Percentiles rank a stretch among this genome's conserved stretches.
Evolutionary conservation across 2,888 invertebrate genomes (phyloP).

Genomic region (Lycaena phlaeas): DNA sequence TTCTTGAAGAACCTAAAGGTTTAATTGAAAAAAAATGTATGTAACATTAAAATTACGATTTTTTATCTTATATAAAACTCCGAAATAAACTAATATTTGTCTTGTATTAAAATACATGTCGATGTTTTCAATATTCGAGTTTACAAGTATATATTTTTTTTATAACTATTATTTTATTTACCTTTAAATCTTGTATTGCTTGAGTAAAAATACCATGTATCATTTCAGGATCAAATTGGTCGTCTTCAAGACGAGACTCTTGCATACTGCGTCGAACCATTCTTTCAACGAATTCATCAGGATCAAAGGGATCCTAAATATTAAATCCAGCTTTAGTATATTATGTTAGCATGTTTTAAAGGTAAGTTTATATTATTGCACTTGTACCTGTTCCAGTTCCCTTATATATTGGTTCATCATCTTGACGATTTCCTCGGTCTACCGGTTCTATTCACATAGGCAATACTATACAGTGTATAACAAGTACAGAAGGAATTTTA

Average conservation of each 20-base stretch:
- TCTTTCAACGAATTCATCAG: conserved; percentile 97
- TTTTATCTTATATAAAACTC: too few species aligned
- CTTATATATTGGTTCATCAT: conserved; percentile 92
- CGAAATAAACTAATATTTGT: too few species aligned
- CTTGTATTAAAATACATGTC: too few species aligned
- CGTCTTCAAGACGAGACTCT: conserved; percentile 77
- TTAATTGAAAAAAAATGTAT: conserved; percentile 4
- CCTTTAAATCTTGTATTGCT: conserved; percentile 86
- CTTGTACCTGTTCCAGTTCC: conserved; percentile 88
- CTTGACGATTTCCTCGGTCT: conserved; percentile 40
- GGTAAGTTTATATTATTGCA: too few species aligned
- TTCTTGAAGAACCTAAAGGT: conserved; percentile 80
- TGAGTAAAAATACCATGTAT: conserved; percentile 94
- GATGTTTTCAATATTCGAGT: too few species aligned
- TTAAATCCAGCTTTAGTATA: too few species aligned
- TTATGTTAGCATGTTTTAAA: too few species aligned
- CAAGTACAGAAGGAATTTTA: too few species aligned
- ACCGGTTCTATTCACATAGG: too few species aligned
- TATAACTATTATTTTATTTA: conserved; percentile 18
- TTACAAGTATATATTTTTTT: too few species aligned
- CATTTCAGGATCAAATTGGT: conserved; percentile 85
- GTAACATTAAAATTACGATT: neutral
- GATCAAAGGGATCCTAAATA: conserved; percentile 93
- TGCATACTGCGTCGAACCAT: conserved; percentile 94
- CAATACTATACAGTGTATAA: too few species aligned